A percentile compares a stretch with the other conserved stretches of the same genome.
Evolutionary conservation across 1,140 invertebrate species (phyloP).

Genomic region (Drosophila gunungcola): DNA sequence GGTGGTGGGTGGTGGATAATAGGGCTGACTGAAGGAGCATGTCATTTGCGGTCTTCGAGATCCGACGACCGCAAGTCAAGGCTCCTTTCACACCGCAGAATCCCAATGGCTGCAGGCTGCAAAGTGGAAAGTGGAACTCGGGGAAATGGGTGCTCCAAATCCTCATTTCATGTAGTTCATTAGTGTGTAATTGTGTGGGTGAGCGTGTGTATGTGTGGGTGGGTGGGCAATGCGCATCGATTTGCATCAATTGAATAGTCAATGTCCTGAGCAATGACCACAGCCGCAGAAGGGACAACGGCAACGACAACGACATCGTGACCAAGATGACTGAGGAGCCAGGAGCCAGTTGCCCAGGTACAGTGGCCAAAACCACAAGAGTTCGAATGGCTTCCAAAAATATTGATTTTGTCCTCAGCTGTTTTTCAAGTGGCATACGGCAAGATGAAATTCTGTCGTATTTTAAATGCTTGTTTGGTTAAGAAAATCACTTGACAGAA

Average conservation of each 20-base stretch:
- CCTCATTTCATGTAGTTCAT: constrained; percentile 46
- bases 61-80: constrained; percentile 31
- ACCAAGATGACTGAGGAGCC: constrained; percentile 8
- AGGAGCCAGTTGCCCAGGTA: not conserved
- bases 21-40: constrained; percentile 10
- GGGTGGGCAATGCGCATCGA: constrained; percentile 10
- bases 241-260: constrained; percentile 64
- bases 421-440: not conserved
- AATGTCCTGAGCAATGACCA: constrained; percentile 50
- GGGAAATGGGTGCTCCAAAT: not conserved
- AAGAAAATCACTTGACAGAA: not conserved
- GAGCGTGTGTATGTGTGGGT: constrained; percentile 13
- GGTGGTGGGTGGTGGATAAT: not conserved
- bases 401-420: not conserved
- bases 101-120: constrained; percentile 14
- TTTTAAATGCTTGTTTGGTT: not conserved
- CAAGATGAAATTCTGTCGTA: not conserved
- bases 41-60: constrained; percentile 27
- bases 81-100: constrained; percentile 15
- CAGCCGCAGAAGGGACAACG: constrained; percentile 27
- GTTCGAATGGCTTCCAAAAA: not conserved
- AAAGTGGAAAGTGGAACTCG: too few relatives aligned
- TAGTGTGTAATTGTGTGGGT: constrained; percentile 58
- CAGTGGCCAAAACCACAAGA: constrained; percentile 12
- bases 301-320: constrained; percentile 1